Evolutionary conservation across 2,797 vertebrate genomes (phyloP).

Genomic region (Peromyscus aztecus): DNA sequence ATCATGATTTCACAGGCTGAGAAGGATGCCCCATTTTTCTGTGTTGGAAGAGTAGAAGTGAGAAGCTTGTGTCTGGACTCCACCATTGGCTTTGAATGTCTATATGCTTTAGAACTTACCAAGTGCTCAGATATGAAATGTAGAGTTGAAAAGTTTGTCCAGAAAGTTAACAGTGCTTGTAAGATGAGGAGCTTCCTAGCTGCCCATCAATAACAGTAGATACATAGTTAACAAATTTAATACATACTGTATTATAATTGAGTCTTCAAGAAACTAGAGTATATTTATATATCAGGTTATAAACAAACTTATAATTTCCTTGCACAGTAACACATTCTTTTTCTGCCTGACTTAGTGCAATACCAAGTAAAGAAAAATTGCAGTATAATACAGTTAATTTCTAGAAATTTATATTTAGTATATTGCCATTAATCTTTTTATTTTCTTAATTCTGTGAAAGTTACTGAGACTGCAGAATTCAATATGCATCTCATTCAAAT

Average conservation of each 20-base stretch:
- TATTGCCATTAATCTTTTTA: not conserved
- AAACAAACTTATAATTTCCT: not conserved
- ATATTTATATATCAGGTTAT: not conserved
- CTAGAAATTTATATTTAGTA: constrained; percentile 48
- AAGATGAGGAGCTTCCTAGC: not conserved
- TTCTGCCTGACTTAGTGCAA: not conserved
- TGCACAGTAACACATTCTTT: not conserved
- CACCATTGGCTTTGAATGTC: not conserved
- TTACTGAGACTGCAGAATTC: constrained; percentile 15
- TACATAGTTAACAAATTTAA: not conserved
- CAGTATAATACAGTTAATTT: constrained; percentile 13
- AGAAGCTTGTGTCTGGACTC: not conserved
- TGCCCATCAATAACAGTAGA: not conserved
- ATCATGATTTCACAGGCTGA: not conserved
- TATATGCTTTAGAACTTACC: not conserved
- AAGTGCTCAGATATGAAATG: constrained; percentile 6
- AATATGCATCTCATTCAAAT: constrained; percentile 28
- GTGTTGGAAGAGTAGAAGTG: not conserved
- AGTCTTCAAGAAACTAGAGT: not conserved
- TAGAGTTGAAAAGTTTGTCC: not conserved
- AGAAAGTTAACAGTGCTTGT: not conserved
- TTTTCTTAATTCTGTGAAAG: constrained; percentile 24
- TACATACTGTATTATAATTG: not conserved
- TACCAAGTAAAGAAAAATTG: constrained; percentile 41
- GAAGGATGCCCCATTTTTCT: not conserved